A percentile compares a stretch with the other conserved stretches of the same genome.
phyloP scores from a whole-genome alignment of 2,797 vertebrate genomes.

The Sylvia borin region DNA sequence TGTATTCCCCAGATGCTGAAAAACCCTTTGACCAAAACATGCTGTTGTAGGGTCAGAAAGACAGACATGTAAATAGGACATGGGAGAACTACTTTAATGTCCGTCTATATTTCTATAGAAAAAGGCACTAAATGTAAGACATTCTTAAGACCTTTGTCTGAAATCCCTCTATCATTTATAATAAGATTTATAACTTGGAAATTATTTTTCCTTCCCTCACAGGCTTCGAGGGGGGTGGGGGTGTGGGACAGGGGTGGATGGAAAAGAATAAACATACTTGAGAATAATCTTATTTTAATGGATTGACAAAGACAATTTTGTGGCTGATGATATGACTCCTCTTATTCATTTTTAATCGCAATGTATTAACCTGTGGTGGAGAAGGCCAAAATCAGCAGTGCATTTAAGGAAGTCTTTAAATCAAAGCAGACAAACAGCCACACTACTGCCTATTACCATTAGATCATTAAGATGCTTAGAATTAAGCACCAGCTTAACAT shows the following conservation, averaged over 20 bases:
- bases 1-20: not conserved
- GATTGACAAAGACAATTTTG: not conserved
- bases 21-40: not conserved
- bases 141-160: not conserved
- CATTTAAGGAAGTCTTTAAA: constrained; percentile 52
- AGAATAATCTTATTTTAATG: not conserved
- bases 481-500: not conserved
- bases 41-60: not conserved
- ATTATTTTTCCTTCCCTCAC: not conserved
- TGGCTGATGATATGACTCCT: not conserved
- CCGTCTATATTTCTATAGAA: not conserved
- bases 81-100: not conserved
- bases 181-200: not conserved
- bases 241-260: not conserved
- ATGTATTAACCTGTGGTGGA: constrained; percentile 35
- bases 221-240: not conserved
- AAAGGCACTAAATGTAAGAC: not conserved
- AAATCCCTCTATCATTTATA: not conserved
- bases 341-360: constrained; percentile 56
- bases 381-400: not conserved
- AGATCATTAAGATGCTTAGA: not conserved
- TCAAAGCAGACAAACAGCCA: constrained; percentile 24
- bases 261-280: not conserved
- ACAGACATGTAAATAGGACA: not conserved
- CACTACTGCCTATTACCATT: not conserved